Conservation (phyloP, 2,797 vertebrate genomes). For the Sebastolobus alascanus region DNA sequence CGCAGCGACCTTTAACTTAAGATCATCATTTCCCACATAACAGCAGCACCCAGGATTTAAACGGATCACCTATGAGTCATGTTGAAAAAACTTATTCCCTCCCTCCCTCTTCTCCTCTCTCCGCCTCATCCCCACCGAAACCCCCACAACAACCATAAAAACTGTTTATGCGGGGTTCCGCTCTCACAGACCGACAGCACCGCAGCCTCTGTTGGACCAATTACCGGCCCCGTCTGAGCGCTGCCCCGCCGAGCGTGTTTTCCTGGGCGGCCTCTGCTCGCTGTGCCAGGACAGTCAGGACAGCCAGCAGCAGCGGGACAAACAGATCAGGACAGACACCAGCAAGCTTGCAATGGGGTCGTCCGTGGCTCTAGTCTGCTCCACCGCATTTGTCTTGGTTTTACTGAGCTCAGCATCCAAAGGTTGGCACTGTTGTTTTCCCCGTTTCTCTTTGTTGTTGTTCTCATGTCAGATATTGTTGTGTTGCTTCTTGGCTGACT, state of each 20-base stretch:
- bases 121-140: slow-evolving; percentile 7
- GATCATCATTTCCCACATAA: neutral
- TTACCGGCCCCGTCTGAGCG: slow-evolving; percentile 12
- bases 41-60: slow-evolving; percentile 5
- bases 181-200: slow-evolving; percentile 31
- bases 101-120: slow-evolving; percentile 22
- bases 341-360: slow-evolving; percentile 45
- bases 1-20: neutral
- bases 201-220: slow-evolving; percentile 41
- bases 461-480: neutral
- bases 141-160: slow-evolving; percentile 41
- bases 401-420: slow-evolving; percentile 45
- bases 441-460: neutral
- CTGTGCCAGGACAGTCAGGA: neutral
- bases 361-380: slow-evolving; percentile 36
- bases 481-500: slow-evolving; percentile 33
- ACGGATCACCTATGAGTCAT: slow-evolving; percentile 64
- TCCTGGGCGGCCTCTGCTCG: slow-evolving; percentile 44
- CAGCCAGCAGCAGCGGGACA: slow-evolving; percentile 9
- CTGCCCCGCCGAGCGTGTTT: slow-evolving; percentile 26
- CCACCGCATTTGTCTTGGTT: slow-evolving; percentile 36
- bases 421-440: slow-evolving; percentile 59
- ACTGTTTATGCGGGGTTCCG: neutral
- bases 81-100: slow-evolving; percentile 52
- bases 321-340: neutral